Conservation (phyloP, 2,888 invertebrate species). For the Phoronis australis region DNA sequence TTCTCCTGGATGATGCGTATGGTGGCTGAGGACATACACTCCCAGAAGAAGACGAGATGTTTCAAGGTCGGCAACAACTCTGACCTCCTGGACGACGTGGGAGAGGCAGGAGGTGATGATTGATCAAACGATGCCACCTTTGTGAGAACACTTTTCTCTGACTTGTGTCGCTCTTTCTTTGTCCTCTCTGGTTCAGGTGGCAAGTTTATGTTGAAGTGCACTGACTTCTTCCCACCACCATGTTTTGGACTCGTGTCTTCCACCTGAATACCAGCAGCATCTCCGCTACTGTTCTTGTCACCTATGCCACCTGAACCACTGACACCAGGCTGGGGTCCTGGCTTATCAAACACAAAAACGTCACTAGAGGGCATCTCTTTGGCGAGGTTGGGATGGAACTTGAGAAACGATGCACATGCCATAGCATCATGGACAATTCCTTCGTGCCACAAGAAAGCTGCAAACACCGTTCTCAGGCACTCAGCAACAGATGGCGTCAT, state of each 20-base stretch:
- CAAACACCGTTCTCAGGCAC: slow-evolving; percentile 88
- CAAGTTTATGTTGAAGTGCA: too few relatives aligned
- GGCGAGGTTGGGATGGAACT: slow-evolving; percentile 62
- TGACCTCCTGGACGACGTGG: too few relatives aligned
- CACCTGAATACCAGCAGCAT: too few relatives aligned
- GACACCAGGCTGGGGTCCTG: too few relatives aligned
- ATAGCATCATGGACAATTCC: slow-evolving; percentile 96
- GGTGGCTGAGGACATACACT: slow-evolving; percentile 66
- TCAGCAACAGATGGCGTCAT: slow-evolving; percentile 89
- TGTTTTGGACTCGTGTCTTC: too few relatives aligned
- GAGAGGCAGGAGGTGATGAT: too few relatives aligned
- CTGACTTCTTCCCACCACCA: too few relatives aligned
- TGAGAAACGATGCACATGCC: slow-evolving; percentile 93
- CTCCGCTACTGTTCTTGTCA: too few relatives aligned
- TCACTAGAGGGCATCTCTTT: slow-evolving; percentile 40
- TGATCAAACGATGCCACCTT: too few relatives aligned
- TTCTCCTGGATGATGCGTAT: slow-evolving; percentile 60
- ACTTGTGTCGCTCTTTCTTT: slow-evolving; percentile 24
- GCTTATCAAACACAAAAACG: too few relatives aligned
- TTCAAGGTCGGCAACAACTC: slow-evolving; percentile 77
- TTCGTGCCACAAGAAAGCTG: slow-evolving; percentile 95
- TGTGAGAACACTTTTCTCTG: too few relatives aligned
- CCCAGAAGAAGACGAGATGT: slow-evolving; percentile 83
- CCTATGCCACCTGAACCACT: too few relatives aligned
- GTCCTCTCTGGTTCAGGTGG: slow-evolving; percentile 9